phyloP scores from a whole-genome alignment of 2,113 vertebrate genomes.

The Pygoscelis adeliae region DNA sequence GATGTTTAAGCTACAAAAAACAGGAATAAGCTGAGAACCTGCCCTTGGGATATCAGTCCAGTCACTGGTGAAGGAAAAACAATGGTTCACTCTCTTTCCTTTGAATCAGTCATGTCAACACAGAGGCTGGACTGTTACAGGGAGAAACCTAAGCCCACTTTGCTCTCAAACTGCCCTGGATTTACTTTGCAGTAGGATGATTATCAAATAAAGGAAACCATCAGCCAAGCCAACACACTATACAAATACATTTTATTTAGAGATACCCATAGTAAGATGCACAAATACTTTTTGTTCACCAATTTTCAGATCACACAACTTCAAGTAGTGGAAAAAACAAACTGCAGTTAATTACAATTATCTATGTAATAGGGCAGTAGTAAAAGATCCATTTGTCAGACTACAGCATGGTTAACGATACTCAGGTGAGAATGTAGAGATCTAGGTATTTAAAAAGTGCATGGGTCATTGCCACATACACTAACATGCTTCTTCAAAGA shows the following conservation, averaged over 20 bases:
- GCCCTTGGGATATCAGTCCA: background rate
- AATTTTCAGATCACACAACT: slow-evolving; percentile 14
- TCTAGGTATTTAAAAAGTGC: slow-evolving; percentile 31
- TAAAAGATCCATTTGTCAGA: slow-evolving; percentile 30
- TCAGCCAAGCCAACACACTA: background rate
- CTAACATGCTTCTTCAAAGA: slow-evolving; percentile 38
- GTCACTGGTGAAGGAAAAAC: background rate
- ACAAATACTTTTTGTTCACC: slow-evolving; percentile 53
- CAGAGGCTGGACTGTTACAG: background rate
- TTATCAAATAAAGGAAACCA: background rate
- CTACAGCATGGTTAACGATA: background rate
- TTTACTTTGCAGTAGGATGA: background rate
- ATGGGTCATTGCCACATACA: slow-evolving; percentile 13
- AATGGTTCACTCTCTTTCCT: background rate
- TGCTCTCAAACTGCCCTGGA: background rate
- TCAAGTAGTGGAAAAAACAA: slow-evolving; percentile 36
- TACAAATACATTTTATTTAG: slow-evolving; percentile 68
- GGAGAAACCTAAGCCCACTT: background rate
- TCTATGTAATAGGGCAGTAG: slow-evolving; percentile 1
- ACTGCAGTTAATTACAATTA: slow-evolving; percentile 30
- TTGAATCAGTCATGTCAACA: background rate
- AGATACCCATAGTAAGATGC: slow-evolving; percentile 56
- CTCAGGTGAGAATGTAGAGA: slow-evolving; percentile 1
- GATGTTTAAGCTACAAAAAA: background rate
- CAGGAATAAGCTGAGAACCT: background rate